A percentile compares a stretch with the other conserved stretches of the same genome.
These are phyloP conservation scores for Sebastes vulpes DNA, from an alignment of 2,797 vertebrate species.

Conservation along the genomic window DNA sequence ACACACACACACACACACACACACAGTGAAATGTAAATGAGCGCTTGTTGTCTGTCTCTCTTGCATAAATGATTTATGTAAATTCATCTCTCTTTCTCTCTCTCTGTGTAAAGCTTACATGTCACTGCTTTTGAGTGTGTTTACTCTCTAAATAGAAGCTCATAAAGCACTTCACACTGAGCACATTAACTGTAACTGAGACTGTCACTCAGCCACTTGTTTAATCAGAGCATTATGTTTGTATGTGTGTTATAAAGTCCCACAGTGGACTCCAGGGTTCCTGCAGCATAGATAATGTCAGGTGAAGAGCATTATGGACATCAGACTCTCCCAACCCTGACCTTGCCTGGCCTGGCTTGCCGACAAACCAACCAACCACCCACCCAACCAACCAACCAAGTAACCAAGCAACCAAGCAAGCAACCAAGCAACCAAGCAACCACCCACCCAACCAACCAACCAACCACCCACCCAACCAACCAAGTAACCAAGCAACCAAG, in stretches of 20 bases:
- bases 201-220: conserved; percentile 3
- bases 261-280: not conserved
- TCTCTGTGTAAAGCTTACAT: not conserved
- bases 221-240: not conserved
- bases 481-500: too few relatives aligned
- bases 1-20: not conserved
- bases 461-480: too few relatives aligned
- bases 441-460: too few relatives aligned
- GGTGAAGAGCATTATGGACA: not conserved
- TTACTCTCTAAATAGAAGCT: not conserved
- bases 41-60: conserved; percentile 23
- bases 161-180: not conserved
- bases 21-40: conserved; percentile 41
- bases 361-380: too few relatives aligned
- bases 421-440: too few relatives aligned
- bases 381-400: too few relatives aligned
- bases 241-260: not conserved
- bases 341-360: too few relatives aligned
- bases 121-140: not conserved
- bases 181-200: not conserved
- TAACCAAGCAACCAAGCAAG: too few relatives aligned
- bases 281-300: not conserved
- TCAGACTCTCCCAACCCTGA: not conserved
- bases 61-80: conserved; percentile 56
- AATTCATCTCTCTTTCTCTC: conserved; percentile 6